Base-by-base conservation (phyloP, 2,888 invertebrate genomes). In the Emmelina monodactyla region DNA sequence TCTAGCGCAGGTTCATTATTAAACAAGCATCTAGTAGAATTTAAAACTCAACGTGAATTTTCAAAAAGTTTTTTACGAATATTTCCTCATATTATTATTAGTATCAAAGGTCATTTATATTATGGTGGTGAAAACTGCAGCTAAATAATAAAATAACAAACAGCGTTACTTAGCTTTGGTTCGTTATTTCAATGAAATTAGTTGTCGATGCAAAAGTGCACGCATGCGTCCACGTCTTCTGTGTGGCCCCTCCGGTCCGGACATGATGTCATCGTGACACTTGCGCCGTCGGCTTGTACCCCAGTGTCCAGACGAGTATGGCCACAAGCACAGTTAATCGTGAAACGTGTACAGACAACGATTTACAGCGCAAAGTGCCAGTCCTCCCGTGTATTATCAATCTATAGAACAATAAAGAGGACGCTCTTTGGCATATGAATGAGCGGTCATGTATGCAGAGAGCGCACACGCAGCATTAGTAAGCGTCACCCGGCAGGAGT, bases 361-460 rank as follows among this genome's bases (percentile, higher is more conserved):
- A 70, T 75, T 79, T 79, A 79, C 76, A 78, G 73, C 71, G 60
- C 66, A 70, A 75, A 76, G 66, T 72, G 76, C 62, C 75, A 69
- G 73, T 76, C 73, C 73, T 69, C 68, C 67, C 69, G 75, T 79
- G 78, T 79, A 79, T 78, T 79, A 79, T 72, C 73, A 56, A 76
- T 71, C 76, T 70, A 72, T 72, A 68, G 71, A 76, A 79, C 78
- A 76, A 79, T 79, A 79, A 78, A 76, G 68, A 60, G 66, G 59
- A 57, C 59, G 68, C 66, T 56, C 46, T 45, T 45, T 49, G 55
- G 76, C 72, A 79, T 78, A 72, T 64, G 61, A 75, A 79, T 76
- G 66, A 72, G 67, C 62, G 57, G 60, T 61, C 64, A 51, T 58
- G 73, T 71, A 76, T 73, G 66, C 78, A 70, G 56, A 61, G 55